Conservation (phyloP, 2,888 invertebrate genomes). For the Erebia ligea region DNA sequence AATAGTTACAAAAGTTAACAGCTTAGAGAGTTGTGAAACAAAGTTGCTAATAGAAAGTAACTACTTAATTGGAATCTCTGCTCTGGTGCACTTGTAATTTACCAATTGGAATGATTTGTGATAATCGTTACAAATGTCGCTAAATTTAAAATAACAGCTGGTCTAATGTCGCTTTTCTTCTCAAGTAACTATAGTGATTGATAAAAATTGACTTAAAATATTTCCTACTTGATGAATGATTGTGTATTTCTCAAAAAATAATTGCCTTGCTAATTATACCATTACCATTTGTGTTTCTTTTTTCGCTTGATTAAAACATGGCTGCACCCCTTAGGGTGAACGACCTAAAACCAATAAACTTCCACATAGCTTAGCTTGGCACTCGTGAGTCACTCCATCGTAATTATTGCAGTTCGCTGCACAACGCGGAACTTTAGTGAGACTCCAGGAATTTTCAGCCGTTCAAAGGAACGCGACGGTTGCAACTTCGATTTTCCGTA, state of each 20-base stretch:
- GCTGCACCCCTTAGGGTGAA: conserved; percentile 45
- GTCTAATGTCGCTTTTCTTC: background rate
- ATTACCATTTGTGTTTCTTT: background rate
- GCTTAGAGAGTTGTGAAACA: conserved; percentile 26
- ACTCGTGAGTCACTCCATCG: conserved; percentile 47
- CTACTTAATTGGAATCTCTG: conserved; percentile 16
- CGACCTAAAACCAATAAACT: conserved; percentile 49
- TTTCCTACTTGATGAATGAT: no score
- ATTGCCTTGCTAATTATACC: background rate
- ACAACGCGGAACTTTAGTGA: conserved; percentile 37
- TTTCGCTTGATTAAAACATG: conserved; percentile 7
- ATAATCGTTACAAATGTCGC: conserved; percentile 2
- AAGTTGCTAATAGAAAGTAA: conserved; percentile 19
- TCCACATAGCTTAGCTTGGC: conserved; percentile 42
- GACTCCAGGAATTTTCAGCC: conserved; percentile 37
- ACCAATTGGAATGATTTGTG: conserved; percentile 16
- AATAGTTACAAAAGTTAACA: conserved; percentile 18
- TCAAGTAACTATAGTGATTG: background rate
- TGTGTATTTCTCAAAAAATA: no score
- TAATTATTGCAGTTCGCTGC: conserved; percentile 47
- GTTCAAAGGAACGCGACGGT: conserved; percentile 18
- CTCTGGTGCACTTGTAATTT: conserved; percentile 18
- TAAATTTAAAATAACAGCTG: background rate
- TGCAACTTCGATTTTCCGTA: conserved; percentile 2
- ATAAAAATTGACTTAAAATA: background rate